Base-by-base conservation (phyloP, 1,140 invertebrate genomes). In the Solenopsis fugax region DNA sequence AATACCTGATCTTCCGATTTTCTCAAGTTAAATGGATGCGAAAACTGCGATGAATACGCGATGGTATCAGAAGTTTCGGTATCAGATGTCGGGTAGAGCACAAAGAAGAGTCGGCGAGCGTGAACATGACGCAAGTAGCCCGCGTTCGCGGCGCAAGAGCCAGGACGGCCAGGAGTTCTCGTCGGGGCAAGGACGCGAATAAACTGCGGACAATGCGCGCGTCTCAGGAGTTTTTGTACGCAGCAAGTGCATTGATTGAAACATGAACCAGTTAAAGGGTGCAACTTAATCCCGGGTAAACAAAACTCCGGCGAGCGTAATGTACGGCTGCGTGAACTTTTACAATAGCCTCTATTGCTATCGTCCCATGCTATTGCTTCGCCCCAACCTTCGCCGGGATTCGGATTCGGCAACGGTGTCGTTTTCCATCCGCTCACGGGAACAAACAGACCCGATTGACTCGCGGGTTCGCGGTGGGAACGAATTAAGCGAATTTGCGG, bases 261-360 rank as follows among this genome's bases (percentile, higher is more conserved):
- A 95, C 86, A 87, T 93, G 93, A 95, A 94, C 94, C 93, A 94
- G 90, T 93, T 90, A 72, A 67, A 94, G 94, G 95, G 95, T 95
- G 95, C 93, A 95, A 95, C 93, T 88, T 89, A 93, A 95, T 95
- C 92, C 89, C 77, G 24, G 16, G 41, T n/a, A 73, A 86, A 56
- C 60, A 86, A 76, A 90, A 62, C 56, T 89, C 62, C 45, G 71
- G 34, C 24, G 24, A 64, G 62, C 58, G 54, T 71, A 87, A 71
- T 52, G 48, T 71, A 87, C 64, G 76, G 52, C 65, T 85, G 21
- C 86, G 78, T 50, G 80, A 89, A 69, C 65, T 76, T 89, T 24
- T 75, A 87, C 80, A 56, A 50, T 72, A 29, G 21, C 78, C n/a
- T 52, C 24, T 45, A 12, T n/a, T n/a, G 2, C 29, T 37, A n/a